Evolutionary conservation across 2,888 invertebrate species (phyloP), one percentile per base, ranked within the genome.

Genomic region (Bugula neritina): DNA sequence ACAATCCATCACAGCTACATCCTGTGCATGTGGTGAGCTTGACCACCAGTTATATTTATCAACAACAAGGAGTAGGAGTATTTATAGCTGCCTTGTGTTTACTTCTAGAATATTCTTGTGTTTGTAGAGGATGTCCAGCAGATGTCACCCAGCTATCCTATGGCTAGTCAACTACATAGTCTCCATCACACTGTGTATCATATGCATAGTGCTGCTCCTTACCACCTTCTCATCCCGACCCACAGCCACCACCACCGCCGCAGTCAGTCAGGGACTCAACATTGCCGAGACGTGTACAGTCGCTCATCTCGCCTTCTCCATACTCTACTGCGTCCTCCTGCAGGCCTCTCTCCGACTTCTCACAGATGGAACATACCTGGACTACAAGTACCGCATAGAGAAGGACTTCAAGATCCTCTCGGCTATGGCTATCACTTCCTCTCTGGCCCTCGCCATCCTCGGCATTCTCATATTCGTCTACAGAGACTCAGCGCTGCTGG

Each of bases 341-440:
- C 27, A 63, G 25, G 34, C 27, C 1, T 2, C 63, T 3, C 10
- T 63, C 31, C 27, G 31, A n/a, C 21, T 63, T 3, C 29, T 63
- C 17, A 63, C 25, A 21, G 27, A 21, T 3, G 27, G 29, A 13
- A 25, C 63, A 10, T 31, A 63, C 31, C 63, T 27, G 3, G 63
- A 63, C 31, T 63, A 21, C 31, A 25, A 13, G 2, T 63, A 29
- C 31, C 63, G 63, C 27, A 63, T 63, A 13, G 63, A 31, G 13
- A 63, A 63, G 31, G 63, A 63, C 34, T 63, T 63, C 63, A 63
- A 63, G n/a, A 63, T 63, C 27, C 63, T 63, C 29, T 29, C 25
- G 10, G 63, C 34, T 2, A 27, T 63, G 13, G n/a, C 31, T 21
- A 1, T 13, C 1, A 10, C 31, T 1, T 3, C 5, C n/a, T 13